These are phyloP conservation scores for Hipposideros larvatus DNA, from an alignment of 2,797 vertebrate species.

Conservation along the genomic window DNA sequence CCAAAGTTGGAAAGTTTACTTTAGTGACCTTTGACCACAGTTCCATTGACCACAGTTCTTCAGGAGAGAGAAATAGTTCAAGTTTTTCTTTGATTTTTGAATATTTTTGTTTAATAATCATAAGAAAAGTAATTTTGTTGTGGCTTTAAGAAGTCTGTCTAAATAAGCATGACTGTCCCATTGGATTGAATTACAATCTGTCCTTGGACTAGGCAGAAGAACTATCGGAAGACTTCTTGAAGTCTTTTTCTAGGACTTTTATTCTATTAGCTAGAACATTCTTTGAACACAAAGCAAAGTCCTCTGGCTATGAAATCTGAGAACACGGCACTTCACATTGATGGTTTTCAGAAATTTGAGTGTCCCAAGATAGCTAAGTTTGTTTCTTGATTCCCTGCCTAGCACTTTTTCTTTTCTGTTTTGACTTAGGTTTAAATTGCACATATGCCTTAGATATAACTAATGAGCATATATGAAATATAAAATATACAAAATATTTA, in stretches of 20 bases:
- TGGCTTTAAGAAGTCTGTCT: conserved; percentile 53
- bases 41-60: conserved; percentile 25
- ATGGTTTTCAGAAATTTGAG: conserved; percentile 60
- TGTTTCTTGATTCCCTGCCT: neutral
- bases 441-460: neutral
- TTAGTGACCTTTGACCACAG: neutral
- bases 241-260: conserved; percentile 58
- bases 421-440: conserved; percentile 63
- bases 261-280: conserved; percentile 64
- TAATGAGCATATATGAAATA: conserved; percentile 32
- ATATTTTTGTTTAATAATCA: conserved; percentile 33
- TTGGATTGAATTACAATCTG: conserved; percentile 40
- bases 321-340: conserved; percentile 55
- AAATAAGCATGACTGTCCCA: conserved; percentile 68
- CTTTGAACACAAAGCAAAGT: conserved; percentile 62
- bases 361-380: conserved; percentile 19
- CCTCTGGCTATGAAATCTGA: conserved; percentile 49
- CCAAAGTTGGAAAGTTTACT: neutral
- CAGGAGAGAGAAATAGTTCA: conserved; percentile 27
- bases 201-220: conserved; percentile 56
- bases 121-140: conserved; percentile 62
- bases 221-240: conserved; percentile 55
- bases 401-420: conserved; percentile 19
- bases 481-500: conserved; percentile 42
- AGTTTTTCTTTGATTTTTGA: conserved; percentile 64